These are phyloP conservation scores for Selenia dentaria DNA, from an alignment of 2,888 invertebrate species.

Conservation along the genomic window DNA sequence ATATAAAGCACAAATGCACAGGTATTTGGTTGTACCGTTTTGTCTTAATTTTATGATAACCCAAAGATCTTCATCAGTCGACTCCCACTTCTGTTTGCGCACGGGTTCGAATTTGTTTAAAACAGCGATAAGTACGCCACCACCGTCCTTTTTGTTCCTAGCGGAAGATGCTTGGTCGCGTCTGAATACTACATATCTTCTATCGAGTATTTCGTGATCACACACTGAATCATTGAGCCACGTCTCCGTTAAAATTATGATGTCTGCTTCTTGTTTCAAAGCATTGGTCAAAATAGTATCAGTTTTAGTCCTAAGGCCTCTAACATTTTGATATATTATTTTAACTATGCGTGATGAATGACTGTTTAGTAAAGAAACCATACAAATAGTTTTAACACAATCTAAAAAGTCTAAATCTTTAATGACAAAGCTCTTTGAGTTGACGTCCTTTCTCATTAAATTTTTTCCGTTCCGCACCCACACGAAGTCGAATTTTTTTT, in stretches of 20 bases:
- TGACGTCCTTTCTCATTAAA: too few species aligned
- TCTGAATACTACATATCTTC: conserved; percentile 9
- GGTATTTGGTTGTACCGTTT: too few species aligned
- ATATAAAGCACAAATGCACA: neutral
- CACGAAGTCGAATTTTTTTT: neutral
- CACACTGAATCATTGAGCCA: conserved; percentile 11
- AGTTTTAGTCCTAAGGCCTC: neutral
- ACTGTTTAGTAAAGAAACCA: too few species aligned
- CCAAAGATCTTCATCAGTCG: neutral
- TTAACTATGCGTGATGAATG: neutral
- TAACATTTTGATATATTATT: neutral
- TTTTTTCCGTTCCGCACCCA: neutral
- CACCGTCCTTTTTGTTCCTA: neutral
- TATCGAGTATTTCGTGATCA: conserved; percentile 12
- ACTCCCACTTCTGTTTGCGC: neutral
- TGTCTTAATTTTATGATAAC: neutral
- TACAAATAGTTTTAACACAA: too few species aligned
- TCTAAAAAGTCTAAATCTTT: too few species aligned
- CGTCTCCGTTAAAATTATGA: conserved; percentile 5
- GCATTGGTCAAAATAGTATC: neutral
- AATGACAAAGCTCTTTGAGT: too few species aligned
- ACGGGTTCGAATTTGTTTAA: neutral
- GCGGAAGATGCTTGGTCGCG: conserved; percentile 6
- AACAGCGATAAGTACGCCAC: neutral
- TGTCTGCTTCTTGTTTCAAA: neutral